A percentile compares a stretch with the other conserved stretches of the same genome.
Conservation (phyloP, 1,140 invertebrate species). For the Drosophila novamexicana region DNA sequence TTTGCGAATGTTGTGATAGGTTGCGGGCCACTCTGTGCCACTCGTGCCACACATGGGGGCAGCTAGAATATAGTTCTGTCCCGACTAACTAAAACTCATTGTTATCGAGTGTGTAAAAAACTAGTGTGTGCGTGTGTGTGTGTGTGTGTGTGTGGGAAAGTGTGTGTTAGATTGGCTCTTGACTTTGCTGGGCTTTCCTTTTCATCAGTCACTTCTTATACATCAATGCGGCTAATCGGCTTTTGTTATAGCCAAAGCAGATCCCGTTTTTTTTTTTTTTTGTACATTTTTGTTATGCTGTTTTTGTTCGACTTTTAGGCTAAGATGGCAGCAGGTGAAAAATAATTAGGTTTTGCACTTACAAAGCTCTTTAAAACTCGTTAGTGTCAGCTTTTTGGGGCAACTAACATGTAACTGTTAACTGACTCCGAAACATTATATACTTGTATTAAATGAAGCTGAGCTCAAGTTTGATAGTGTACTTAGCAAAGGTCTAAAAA, state of each 20-base stretch:
- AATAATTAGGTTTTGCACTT: constrained; percentile 12
- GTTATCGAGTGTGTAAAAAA: constrained; percentile 27
- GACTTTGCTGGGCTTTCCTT: constrained; percentile 25
- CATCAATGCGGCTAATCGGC: constrained; percentile 35
- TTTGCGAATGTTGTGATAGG: constrained; percentile 77
- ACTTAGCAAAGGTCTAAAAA: not conserved
- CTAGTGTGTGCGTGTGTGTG: constrained; percentile 10
- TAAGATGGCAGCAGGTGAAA: not conserved
- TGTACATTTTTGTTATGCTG: not conserved
- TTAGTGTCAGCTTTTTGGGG: not conserved
- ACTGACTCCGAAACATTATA: not conserved
- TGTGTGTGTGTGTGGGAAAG: not conserved
- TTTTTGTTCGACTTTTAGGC: not conserved
- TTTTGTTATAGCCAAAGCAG: constrained; percentile 8
- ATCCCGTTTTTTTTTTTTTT: not conserved
- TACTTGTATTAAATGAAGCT: not conserved
- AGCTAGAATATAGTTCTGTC: constrained; percentile 44
- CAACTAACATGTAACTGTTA: not conserved
- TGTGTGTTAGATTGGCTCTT: constrained; percentile 18
- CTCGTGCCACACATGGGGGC: constrained; percentile 30
- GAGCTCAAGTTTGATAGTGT: not conserved
- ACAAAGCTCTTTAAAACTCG: constrained; percentile 9
- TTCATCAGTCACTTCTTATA: constrained; percentile 24
- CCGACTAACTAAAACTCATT: constrained; percentile 21
- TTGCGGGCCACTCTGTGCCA: constrained; percentile 48